Evolutionary conservation across 2,113 vertebrate genomes (phyloP).

Genomic region (Tachycineta bicolor): DNA sequence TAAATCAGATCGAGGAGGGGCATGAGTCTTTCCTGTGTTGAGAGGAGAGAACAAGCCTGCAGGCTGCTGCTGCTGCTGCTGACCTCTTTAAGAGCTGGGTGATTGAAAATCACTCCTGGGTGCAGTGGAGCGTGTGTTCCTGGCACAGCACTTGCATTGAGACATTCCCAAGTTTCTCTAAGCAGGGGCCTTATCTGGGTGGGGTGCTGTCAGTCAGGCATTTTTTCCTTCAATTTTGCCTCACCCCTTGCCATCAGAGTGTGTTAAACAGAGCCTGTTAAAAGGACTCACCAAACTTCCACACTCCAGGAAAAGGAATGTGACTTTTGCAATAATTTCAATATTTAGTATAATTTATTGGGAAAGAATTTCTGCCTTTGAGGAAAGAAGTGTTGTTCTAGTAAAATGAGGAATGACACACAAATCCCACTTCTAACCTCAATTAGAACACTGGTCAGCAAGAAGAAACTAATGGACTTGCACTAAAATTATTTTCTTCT

Average conservation of each 20-base stretch:
- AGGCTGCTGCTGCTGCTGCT: not conserved
- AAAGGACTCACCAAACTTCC: not conserved
- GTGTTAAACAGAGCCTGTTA: not conserved
- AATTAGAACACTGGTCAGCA: not conserved
- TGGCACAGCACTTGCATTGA: not conserved
- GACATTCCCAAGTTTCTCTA: constrained; percentile 35
- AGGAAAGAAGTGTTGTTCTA: not conserved
- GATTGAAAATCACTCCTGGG: constrained; percentile 34
- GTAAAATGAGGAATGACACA: not conserved
- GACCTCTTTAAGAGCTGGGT: constrained; percentile 34
- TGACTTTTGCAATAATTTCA: not conserved
- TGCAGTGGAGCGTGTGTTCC: constrained; percentile 20
- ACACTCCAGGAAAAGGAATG: not conserved
- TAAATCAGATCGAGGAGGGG: constrained; percentile 51
- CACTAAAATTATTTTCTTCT: not conserved
- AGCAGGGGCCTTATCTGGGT: constrained; percentile 52
- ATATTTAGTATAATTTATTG: not conserved
- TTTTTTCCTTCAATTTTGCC: constrained; percentile 45
- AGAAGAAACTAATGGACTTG: not conserved
- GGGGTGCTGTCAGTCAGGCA: constrained; percentile 46
- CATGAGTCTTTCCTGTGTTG: constrained; percentile 37
- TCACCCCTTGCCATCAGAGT: not conserved
- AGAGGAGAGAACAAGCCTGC: constrained; percentile 21
- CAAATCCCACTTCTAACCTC: not conserved
- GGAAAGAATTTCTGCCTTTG: not conserved